Conservation (phyloP, 2,113 vertebrate genomes). For the Paedocypris sp. region DNA sequence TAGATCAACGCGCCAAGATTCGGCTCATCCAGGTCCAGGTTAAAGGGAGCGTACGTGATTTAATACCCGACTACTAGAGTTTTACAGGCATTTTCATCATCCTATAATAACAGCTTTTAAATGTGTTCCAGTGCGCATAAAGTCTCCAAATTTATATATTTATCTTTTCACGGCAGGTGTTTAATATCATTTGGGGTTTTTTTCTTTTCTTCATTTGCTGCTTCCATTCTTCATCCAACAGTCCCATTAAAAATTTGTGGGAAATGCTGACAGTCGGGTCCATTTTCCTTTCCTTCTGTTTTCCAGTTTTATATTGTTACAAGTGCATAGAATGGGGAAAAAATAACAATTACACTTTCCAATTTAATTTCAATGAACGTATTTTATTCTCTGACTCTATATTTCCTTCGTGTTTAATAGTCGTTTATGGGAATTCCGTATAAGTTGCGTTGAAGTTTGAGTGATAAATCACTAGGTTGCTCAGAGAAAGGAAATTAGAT, state of each 20-base stretch:
- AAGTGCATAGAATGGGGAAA: slow-evolving; percentile 28
- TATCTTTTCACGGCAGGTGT: slow-evolving; percentile 36
- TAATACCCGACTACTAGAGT: slow-evolving; percentile 22
- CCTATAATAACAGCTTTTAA: slow-evolving; percentile 30
- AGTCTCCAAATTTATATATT: slow-evolving; percentile 40
- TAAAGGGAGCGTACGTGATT: slow-evolving; percentile 23
- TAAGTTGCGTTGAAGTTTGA: background rate
- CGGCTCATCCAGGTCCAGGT: no score
- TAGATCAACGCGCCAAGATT: background rate
- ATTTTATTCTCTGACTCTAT: slow-evolving; percentile 9
- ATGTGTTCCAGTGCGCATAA: slow-evolving; percentile 22
- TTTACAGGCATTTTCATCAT: slow-evolving; percentile 9
- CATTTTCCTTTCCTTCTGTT: slow-evolving; percentile 1
- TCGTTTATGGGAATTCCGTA: background rate
- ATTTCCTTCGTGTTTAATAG: slow-evolving; percentile 9
- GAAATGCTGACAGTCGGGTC: slow-evolving; percentile 35
- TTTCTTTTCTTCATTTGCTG: no score
- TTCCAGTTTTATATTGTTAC: slow-evolving; percentile 28
- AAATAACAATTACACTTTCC: slow-evolving; percentile 29
- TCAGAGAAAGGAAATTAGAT: background rate
- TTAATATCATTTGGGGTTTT: slow-evolving; percentile 41
- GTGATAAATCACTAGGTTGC: background rate
- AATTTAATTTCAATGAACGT: slow-evolving; percentile 36
- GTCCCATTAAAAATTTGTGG: slow-evolving; percentile 42
- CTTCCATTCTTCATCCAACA: slow-evolving; percentile 35